These are phyloP conservation scores for Neolamprologus brichardi DNA, from an alignment of 2,113 vertebrate species.

Conservation along the genomic window DNA sequence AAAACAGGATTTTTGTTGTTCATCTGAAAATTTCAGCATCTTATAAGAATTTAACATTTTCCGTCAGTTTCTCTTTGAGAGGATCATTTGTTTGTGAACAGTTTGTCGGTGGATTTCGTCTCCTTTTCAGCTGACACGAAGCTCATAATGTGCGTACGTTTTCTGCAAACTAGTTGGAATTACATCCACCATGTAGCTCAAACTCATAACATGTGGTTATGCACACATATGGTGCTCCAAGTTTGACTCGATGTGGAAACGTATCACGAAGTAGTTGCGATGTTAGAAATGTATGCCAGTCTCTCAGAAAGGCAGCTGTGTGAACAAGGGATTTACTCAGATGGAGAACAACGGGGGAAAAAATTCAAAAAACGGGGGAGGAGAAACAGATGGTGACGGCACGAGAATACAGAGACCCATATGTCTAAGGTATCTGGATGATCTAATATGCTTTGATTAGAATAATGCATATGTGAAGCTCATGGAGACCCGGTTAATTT, in stretches of 20 bases:
- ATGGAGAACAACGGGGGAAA: slow-evolving; percentile 2
- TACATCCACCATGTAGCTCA: background rate
- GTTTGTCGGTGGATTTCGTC: background rate
- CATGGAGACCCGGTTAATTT: slow-evolving; percentile 65
- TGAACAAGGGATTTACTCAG: slow-evolving; percentile 8
- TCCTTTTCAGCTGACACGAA: background rate
- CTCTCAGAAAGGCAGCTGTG: slow-evolving; percentile 39
- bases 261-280: slow-evolving; percentile 18
- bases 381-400: slow-evolving; percentile 70
- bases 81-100: background rate
- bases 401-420: slow-evolving; percentile 66
- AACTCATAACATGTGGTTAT: background rate
- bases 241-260: slow-evolving; percentile 27
- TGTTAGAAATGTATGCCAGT: background rate
- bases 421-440: slow-evolving; percentile 74
- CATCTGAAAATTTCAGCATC: background rate
- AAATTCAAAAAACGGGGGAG: background rate
- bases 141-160: background rate
- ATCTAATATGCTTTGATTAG: slow-evolving; percentile 76
- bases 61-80: background rate
- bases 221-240: slow-evolving; percentile 5
- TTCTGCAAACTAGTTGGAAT: background rate
- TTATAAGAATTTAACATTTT: background rate
- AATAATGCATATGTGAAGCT: slow-evolving; percentile 69
- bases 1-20: background rate